Percentiles rank a stretch among this genome's conserved stretches.
Conservation (phyloP, 2,113 vertebrate genomes). For the Opisthocomus hoazin region DNA sequence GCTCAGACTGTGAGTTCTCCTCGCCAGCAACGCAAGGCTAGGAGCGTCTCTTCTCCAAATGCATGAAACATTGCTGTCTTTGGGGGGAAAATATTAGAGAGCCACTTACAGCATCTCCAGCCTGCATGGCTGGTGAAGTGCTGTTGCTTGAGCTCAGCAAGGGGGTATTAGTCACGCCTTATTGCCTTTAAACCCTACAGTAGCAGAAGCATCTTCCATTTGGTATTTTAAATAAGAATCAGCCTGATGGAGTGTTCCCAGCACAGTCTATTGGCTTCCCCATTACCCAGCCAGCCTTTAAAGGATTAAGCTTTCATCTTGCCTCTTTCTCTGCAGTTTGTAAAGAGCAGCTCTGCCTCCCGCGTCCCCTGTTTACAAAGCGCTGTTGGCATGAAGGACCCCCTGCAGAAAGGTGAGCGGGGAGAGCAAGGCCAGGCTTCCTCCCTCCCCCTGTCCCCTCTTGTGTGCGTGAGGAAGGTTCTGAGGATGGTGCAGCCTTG, state of each 20-base stretch:
- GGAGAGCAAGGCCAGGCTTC: not conserved
- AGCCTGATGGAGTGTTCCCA: not conserved
- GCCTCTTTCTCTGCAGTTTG: not conserved
- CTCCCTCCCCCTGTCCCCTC: not conserved
- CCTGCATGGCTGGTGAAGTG: not conserved
- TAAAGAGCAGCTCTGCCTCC: not conserved
- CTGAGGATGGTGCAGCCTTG: not conserved
- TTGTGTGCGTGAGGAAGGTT: rapidly evolving
- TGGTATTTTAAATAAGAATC: conserved; percentile 17
- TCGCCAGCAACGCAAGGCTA: rapidly evolving
- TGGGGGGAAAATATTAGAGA: not conserved
- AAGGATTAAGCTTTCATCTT: not conserved
- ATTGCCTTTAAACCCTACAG: conserved; percentile 1
- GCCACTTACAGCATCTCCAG: not conserved
- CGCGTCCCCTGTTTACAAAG: not conserved
- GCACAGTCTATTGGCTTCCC: not conserved
- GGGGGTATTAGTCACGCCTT: conserved; percentile 11
- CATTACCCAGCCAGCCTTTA: not conserved
- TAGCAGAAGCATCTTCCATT: not conserved
- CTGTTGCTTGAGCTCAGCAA: not conserved
- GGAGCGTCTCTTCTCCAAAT: not conserved
- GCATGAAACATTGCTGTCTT: not conserved
- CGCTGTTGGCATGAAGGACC: not conserved
- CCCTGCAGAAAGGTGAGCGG: not conserved
- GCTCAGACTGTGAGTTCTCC: not conserved